Percentiles rank a stretch among this genome's conserved stretches.
These are phyloP conservation scores for Protula sp. DNA, from an alignment of 2,888 invertebrate genomes.

Conservation along the genomic window DNA sequence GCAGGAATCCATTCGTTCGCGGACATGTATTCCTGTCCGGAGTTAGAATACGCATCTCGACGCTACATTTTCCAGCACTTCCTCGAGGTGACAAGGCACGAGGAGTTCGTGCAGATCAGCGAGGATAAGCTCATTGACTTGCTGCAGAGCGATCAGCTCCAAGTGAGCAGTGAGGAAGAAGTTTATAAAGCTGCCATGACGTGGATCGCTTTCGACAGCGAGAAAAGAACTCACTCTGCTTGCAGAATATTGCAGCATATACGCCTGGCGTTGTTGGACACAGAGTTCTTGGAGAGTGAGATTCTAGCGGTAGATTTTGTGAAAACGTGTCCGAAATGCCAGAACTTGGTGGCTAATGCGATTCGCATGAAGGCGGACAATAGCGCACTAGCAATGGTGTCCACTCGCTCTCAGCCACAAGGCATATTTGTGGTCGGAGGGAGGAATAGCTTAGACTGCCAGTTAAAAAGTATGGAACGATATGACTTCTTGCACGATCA, in stretches of 20 bases:
- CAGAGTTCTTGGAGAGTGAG: conserved; percentile 39
- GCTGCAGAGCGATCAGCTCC: conserved; percentile 42
- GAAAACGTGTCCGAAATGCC: conserved; percentile 45
- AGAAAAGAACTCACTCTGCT: too few species aligned
- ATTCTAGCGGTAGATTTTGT: conserved; percentile 44
- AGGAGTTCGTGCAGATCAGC: conserved; percentile 43
- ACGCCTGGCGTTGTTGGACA: conserved; percentile 40
- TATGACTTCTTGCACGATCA: conserved; percentile 46
- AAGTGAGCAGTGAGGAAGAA: conserved; percentile 41
- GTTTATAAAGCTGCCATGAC: conserved; percentile 43
- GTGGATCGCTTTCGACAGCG: conserved; percentile 44
- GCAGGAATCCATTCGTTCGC: conserved; percentile 48
- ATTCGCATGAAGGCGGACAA: conserved; percentile 39
- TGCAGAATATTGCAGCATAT: conserved; percentile 37
- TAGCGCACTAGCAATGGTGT: conserved; percentile 31
- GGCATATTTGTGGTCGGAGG: conserved; percentile 51
- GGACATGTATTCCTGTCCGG: conserved; percentile 47
- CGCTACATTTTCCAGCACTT: conserved; percentile 48
- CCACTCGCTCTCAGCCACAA: conserved; percentile 42
- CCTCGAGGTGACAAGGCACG: conserved; percentile 42
- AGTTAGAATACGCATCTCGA: conserved; percentile 38
- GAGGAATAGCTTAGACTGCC: conserved; percentile 43
- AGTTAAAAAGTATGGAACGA: conserved; percentile 46
- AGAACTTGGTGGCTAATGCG: conserved; percentile 41
- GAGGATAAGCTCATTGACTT: conserved; percentile 38